Conservation (phyloP, 2,113 vertebrate species). For the Rhynchopsitta pachyrhyncha region DNA sequence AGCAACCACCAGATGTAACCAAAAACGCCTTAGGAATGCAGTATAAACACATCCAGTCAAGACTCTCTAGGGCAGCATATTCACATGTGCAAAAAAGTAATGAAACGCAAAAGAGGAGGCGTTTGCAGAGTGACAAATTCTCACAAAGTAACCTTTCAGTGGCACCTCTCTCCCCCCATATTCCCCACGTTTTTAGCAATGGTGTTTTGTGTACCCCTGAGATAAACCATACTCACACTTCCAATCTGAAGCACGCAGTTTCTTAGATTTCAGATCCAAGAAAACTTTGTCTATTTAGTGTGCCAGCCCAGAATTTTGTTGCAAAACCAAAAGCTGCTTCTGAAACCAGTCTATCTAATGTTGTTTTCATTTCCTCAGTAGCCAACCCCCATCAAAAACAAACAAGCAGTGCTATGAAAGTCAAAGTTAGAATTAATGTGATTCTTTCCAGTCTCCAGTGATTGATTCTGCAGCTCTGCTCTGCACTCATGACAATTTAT, state of each 20-base stretch:
- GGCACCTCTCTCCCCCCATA: neutral
- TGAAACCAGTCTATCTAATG: neutral
- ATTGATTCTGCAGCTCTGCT: conserved; percentile 20
- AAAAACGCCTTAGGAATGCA: neutral
- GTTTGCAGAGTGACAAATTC: conserved; percentile 23
- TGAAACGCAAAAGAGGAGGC: neutral
- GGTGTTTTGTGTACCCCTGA: neutral
- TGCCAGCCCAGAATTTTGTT: neutral
- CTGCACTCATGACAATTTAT: neutral
- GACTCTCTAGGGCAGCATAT: neutral
- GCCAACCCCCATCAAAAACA: conserved; percentile 38
- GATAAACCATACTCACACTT: neutral
- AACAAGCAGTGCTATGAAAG: conserved; percentile 25
- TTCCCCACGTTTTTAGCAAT: neutral
- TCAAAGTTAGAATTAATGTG: conserved; percentile 26
- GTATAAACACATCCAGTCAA: conserved; percentile 11
- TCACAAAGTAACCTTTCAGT: neutral
- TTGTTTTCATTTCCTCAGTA: neutral
- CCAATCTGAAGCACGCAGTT: neutral
- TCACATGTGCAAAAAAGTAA: conserved; percentile 14
- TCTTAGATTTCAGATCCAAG: conserved; percentile 28
- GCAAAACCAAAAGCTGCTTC: conserved; percentile 10
- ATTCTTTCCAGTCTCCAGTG: neutral
- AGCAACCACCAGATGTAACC: neutral
- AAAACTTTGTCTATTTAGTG: neutral